Conservation (phyloP, 2,888 invertebrate species). For the Spilarctia lutea region DNA sequence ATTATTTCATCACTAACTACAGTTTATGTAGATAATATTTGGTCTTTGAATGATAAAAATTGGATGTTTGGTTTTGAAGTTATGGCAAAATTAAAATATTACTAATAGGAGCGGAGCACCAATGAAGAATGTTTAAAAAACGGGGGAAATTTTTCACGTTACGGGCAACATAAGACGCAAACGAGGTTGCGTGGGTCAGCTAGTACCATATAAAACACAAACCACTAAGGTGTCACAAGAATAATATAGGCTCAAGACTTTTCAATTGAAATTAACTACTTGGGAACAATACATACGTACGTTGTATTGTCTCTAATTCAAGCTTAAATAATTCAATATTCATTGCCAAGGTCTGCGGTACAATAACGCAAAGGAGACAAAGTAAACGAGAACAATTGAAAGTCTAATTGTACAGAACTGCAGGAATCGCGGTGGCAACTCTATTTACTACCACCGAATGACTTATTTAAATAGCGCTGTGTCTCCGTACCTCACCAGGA, state of each 20-base stretch:
- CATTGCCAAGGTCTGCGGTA: background rate
- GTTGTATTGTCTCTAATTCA: background rate
- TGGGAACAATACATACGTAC: background rate
- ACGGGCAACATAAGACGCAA: too few species aligned
- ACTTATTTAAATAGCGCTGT: conserved; percentile 24
- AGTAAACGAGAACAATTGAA: background rate
- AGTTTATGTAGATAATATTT: too few species aligned
- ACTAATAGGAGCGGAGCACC: too few species aligned
- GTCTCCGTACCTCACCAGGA: background rate
- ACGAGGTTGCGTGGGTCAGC: too few species aligned
- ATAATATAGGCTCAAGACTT: background rate
- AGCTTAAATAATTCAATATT: background rate
- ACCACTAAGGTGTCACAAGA: background rate
- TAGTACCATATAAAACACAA: background rate
- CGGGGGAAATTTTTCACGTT: too few species aligned
- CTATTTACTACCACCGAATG: conserved; percentile 22
- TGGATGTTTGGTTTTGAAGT: too few species aligned
- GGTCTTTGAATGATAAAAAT: too few species aligned
- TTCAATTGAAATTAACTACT: background rate
- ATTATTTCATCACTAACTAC: too few species aligned
- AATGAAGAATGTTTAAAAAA: too few species aligned
- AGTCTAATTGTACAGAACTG: background rate
- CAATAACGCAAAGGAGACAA: conserved; percentile 1
- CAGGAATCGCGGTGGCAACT: conserved; percentile 6
- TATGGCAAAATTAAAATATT: too few species aligned